These are phyloP conservation scores for Stratiolaelaps scimitus DNA, from an alignment of 1,140 invertebrate genomes.

Conservation along the genomic window DNA sequence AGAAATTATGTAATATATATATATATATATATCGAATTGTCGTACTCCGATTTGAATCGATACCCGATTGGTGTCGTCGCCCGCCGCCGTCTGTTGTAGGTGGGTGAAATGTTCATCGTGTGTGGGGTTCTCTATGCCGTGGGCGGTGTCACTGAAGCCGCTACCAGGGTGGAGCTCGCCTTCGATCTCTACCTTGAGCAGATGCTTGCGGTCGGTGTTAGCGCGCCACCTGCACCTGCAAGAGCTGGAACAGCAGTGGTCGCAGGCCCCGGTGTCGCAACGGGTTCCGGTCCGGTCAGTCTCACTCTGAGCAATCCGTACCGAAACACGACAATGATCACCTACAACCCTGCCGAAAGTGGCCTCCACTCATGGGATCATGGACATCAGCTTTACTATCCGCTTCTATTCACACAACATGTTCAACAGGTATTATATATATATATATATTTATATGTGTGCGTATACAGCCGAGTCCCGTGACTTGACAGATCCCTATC, in stretches of 20 bases:
- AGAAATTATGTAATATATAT: too few relatives aligned
- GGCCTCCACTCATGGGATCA: slow-evolving; percentile 88
- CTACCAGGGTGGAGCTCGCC: slow-evolving; percentile 70
- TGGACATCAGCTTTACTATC: slow-evolving; percentile 81
- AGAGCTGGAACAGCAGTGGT: too few relatives aligned
- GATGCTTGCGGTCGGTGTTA: slow-evolving; percentile 32
- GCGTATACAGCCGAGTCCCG: too few relatives aligned
- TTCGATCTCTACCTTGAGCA: slow-evolving; percentile 47
- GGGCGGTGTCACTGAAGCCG: slow-evolving; percentile 63
- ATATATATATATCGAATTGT: too few relatives aligned
- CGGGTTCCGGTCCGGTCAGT: slow-evolving; percentile 35
- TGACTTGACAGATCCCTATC: too few relatives aligned
- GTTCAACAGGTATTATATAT: not conserved
- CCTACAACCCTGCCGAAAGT: slow-evolving; percentile 71
- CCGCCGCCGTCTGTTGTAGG: too few relatives aligned
- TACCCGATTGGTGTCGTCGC: too few relatives aligned
- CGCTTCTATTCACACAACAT: slow-evolving; percentile 50
- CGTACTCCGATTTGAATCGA: too few relatives aligned
- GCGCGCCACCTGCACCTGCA: too few relatives aligned
- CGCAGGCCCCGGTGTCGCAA: too few relatives aligned
- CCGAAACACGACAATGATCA: slow-evolving; percentile 71
- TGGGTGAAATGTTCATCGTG: slow-evolving; percentile 87
- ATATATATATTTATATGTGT: too few relatives aligned
- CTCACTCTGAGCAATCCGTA: slow-evolving; percentile 76
- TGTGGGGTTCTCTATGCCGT: slow-evolving; percentile 85